Evolutionary conservation across 2,797 vertebrate species (phyloP), one percentile per base, ranked within the genome.

Genomic region (Hippopotamyrus pictus): DNA sequence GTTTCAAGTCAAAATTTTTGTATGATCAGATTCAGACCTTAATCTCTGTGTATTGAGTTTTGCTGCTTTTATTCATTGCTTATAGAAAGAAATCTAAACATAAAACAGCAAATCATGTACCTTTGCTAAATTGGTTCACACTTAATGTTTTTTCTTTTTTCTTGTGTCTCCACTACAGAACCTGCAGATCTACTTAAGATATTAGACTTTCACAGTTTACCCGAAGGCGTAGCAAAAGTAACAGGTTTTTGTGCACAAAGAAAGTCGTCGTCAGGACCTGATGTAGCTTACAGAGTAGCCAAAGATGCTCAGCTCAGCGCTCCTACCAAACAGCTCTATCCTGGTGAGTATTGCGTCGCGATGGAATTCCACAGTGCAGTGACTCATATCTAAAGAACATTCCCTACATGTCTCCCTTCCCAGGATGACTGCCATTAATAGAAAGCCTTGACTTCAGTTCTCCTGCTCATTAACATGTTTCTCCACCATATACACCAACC

Each of bases 171-270:
- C 76, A 0, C 93, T 99, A 98, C 94, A 91, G 97, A 98, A 91
- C 97, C 97, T 90, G 97, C 97, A 92, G 97, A 99, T 95, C 96
- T 99, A 93, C 96, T 99, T 97, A 99, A 98, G 97, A 97, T 98
- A 93, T 97, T 99, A 97, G 98, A 99, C 95, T 99, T 99, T 94
- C 97, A 96, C 91, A 98, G 95, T 97, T 96, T 98, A 96, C 98
- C 98, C 0, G 98, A 99, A 0, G 98, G 98, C 25, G 96, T 99
- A 93, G 96, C 96, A 5, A 98, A 96, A 97, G 97, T 97, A 84
- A 97, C 97, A 79, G 98, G 98, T 54, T 96, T 99, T 92, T 99
- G 98, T 92, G 94, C 97, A 91, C 95, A 97, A 89, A 94, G 98
- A 92, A 95, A 96, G 91, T 97, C 97, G 54, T 96, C 98, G 73